A percentile compares a stretch with the other conserved stretches of the same genome.
phyloP scores from a whole-genome alignment of 2,797 vertebrate genomes.

The Sus cebifrons region DNA sequence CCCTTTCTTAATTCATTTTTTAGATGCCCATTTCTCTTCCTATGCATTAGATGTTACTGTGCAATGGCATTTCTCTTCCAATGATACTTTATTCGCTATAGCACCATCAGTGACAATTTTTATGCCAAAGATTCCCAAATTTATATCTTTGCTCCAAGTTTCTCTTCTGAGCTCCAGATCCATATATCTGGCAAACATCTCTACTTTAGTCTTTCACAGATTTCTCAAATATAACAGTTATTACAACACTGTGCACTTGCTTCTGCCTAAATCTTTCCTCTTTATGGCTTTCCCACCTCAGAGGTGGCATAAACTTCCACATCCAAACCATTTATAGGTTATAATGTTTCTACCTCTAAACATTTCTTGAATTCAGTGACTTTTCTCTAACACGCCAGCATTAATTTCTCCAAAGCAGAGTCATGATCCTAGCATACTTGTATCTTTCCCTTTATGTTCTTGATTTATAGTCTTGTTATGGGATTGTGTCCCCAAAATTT shows the following conservation, averaged over 20 bases:
- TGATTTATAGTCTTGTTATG: background rate
- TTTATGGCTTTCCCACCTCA: background rate
- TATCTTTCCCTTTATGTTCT: background rate
- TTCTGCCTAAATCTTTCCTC: background rate
- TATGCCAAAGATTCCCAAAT: background rate
- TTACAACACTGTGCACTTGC: background rate
- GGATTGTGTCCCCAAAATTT: background rate
- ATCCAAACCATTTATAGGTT: background rate
- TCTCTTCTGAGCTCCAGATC: background rate
- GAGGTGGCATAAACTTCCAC: background rate
- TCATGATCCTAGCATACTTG: background rate
- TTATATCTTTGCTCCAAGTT: background rate
- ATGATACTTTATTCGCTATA: background rate
- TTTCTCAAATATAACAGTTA: background rate
- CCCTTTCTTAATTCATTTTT: background rate
- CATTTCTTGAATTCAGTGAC: background rate
- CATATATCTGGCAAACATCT: background rate
- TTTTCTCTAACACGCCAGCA: background rate
- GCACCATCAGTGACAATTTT: background rate
- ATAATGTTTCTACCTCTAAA: background rate
- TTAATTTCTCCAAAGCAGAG: background rate
- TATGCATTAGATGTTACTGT: background rate
- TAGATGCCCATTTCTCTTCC: background rate
- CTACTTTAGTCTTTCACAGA: background rate
- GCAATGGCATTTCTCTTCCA: background rate